Evolutionary conservation across 2,888 invertebrate genomes (phyloP), one percentile per base, ranked within the genome.

Genomic region (Pycnomerus fuliginosus): DNA sequence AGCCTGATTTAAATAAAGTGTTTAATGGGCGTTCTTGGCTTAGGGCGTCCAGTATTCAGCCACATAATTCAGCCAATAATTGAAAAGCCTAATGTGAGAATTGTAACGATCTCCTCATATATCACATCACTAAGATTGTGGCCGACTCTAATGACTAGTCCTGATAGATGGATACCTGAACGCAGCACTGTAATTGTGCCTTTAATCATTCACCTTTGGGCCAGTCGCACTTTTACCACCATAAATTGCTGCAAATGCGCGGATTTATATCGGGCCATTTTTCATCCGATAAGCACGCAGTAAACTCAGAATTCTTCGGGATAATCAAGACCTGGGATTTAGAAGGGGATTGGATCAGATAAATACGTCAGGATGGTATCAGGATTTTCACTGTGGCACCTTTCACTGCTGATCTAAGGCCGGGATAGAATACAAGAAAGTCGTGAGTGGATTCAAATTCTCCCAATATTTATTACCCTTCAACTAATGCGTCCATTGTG

Each of bases 401-500:
- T 65, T 64, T 67, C 65, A 64, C 61, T 51, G 51, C 11, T 66
- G 65, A 67, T 66, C 59, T 61, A 65, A 60, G 62, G 61, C 61
- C 61, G 61, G 61, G 61, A 58, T 53, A 54, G 60, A 54, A 45
- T 64, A 64, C 67, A 63, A 62, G 61, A 60, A 56, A 60, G 53
- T 61, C 61, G 62, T 63, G 62, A 59, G 56, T 52, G 50, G 51
- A 55, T 50, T 55, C 48, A 50, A 45, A 53, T 56, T 58, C 53
- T 54, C 49, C 46, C 44, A 43, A 52, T 46, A 44, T 48, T 39
- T 54, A 5, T 8, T 8, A 27, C 27, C 10, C 8, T 27, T 7
- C 20, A 20, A 7, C 20, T 20, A 20, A 20, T 20, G 20, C 20
- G 7, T 20, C 20, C 8, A 20, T 7, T 7, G 51, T 50, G 52